Percentiles rank a stretch among this genome's conserved stretches.
Evolutionary conservation across 2,888 invertebrate genomes (phyloP).

Genomic region (Drosophila atroscutellata): DNA sequence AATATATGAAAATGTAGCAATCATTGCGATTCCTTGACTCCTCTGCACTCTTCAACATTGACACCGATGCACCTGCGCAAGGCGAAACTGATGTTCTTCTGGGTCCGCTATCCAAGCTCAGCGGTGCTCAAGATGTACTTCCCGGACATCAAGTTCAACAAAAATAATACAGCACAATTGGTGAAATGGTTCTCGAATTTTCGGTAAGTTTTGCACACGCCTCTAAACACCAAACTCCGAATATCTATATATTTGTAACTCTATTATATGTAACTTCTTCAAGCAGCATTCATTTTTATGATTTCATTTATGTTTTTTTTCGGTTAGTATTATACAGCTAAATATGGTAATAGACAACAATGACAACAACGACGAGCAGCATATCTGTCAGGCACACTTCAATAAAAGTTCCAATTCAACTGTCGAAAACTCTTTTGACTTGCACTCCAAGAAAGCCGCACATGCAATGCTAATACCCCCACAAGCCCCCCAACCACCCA

Average conservation of each 20-base stretch:
- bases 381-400: constrained; percentile 34
- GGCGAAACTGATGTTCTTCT: constrained; percentile 99
- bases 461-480: constrained; percentile 57
- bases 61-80: constrained; percentile 99
- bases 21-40: constrained; percentile 90
- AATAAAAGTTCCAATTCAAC: constrained; percentile 36
- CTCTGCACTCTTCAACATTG: constrained; percentile 96
- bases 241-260: constrained; percentile 7
- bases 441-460: constrained; percentile 70
- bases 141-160: constrained; percentile 99
- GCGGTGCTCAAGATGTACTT: constrained; percentile 99
- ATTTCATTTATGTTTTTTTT: constrained; percentile 44
- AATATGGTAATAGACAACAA: constrained; percentile 1
- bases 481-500: not conserved
- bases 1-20: constrained; percentile 64
- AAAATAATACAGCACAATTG: constrained; percentile 99
- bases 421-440: constrained; percentile 72
- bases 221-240: not conserved
- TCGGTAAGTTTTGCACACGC: constrained; percentile 90
- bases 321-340: constrained; percentile 12
- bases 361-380: constrained; percentile 8
- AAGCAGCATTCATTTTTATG: constrained; percentile 78
- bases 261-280: constrained; percentile 33
- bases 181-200: constrained; percentile 99
- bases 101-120: constrained; percentile 99